Evolutionary conservation across 1,140 invertebrate species (phyloP).

Genomic region (Chironomus tepperi): DNA sequence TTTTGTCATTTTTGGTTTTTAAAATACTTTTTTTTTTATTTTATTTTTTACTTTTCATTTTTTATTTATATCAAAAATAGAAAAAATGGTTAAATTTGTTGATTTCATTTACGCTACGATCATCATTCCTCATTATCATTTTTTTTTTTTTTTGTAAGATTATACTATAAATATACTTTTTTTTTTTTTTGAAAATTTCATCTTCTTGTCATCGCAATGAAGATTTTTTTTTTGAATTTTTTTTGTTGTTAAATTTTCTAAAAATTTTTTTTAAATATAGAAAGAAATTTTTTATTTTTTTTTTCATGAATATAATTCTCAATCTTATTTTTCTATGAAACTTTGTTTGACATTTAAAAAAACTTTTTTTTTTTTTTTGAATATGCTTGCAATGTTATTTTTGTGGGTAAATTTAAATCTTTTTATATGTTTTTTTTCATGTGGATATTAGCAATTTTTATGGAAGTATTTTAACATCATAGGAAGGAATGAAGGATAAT

Average conservation of each 20-base stretch:
- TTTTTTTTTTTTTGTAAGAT: background rate
- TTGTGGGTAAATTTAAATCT: background rate
- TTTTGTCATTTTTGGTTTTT: background rate
- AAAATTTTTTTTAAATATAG: background rate
- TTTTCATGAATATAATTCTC: background rate
- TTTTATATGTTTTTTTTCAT: background rate
- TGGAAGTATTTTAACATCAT: too few relatives aligned
- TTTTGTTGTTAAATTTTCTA: background rate
- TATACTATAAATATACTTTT: constrained; percentile 10
- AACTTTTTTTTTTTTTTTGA: background rate
- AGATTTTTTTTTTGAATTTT: background rate
- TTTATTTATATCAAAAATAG: constrained; percentile 9
- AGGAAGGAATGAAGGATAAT: too few relatives aligned
- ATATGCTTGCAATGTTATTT: constrained; percentile 6
- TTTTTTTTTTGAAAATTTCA: background rate
- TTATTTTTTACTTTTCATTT: background rate
- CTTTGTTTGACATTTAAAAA: constrained; percentile 4
- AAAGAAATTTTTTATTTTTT: background rate
- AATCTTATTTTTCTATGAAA: constrained; percentile 1
- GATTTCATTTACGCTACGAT: background rate
- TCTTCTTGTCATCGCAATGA: background rate
- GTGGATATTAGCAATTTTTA: background rate
- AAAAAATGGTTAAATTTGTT: constrained; percentile 15
- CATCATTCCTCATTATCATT: too few relatives aligned
- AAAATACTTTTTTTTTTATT: background rate